These are phyloP conservation scores for Luehdorfia chinensis DNA, from an alignment of 1,140 invertebrate species.

Conservation along the genomic window DNA sequence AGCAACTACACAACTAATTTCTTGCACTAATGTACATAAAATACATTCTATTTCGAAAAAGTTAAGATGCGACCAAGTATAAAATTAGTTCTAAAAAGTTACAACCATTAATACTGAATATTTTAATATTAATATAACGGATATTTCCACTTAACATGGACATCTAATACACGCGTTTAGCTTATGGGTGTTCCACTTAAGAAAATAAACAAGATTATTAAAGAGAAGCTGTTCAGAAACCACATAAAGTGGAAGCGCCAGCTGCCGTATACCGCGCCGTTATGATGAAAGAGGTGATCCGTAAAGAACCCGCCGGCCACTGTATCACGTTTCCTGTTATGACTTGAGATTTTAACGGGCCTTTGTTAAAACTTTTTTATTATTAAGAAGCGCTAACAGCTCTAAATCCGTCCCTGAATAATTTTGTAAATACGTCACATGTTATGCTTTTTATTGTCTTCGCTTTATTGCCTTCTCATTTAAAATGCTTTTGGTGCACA, in stretches of 20 bases:
- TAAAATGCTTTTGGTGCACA: constrained; percentile 23
- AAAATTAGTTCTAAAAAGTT: too few species aligned
- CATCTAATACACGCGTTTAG: constrained; percentile 38
- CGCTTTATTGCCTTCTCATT: constrained; percentile 19
- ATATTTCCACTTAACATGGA: neutral
- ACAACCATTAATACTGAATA: too few species aligned
- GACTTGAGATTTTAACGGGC: constrained; percentile 68
- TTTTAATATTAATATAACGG: too few species aligned
- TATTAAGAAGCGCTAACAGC: constrained; percentile 54
- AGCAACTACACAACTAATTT: too few species aligned
- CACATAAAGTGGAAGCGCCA: constrained; percentile 67
- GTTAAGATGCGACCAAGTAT: too few species aligned
- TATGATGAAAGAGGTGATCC: constrained; percentile 69
- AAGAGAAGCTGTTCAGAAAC: constrained; percentile 64
- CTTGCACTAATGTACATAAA: too few species aligned
- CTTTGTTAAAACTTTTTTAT: constrained; percentile 62
- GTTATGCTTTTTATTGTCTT: constrained; percentile 37
- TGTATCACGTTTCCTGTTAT: constrained; percentile 74
- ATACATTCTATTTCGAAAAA: too few species aligned
- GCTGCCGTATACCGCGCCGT: constrained; percentile 63
- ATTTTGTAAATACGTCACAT: constrained; percentile 32
- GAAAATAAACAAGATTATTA: constrained; percentile 73
- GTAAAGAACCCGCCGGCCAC: constrained; percentile 47
- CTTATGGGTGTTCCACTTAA: constrained; percentile 60
- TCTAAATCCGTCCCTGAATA: constrained; percentile 44